Conservation (phyloP, 1,140 invertebrate genomes). For the Mesaphorura yosii region DNA sequence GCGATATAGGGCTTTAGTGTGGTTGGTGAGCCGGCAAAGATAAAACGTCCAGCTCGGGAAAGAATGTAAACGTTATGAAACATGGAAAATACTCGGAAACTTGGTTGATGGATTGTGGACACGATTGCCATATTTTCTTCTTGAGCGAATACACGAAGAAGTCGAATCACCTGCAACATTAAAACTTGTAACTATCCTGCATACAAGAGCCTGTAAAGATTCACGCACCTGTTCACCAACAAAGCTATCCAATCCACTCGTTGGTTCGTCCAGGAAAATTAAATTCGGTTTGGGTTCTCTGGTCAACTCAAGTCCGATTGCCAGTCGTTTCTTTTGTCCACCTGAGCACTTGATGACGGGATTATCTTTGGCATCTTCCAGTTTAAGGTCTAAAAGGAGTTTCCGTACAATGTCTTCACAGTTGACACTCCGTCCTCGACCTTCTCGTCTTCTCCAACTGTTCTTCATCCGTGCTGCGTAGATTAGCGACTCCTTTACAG, state of each 20-base stretch:
- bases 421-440: not conserved
- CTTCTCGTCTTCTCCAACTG: no score
- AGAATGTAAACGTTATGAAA: constrained; percentile 6
- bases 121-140: constrained; percentile 3
- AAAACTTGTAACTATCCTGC: not conserved
- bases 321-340: constrained; percentile 15
- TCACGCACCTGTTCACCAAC: constrained; percentile 5
- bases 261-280: constrained; percentile 11
- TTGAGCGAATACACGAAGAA: not conserved
- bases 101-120: constrained; percentile 12
- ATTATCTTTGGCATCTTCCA: not conserved
- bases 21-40: not conserved
- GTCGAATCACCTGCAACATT: not conserved
- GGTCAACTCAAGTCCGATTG: constrained; percentile 11
- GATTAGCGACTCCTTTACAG: not conserved
- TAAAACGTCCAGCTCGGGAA: constrained; percentile 5
- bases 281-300: constrained; percentile 6
- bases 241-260: constrained; percentile 13
- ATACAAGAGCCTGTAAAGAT: not conserved
- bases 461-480: constrained; percentile 14
- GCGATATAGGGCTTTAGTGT: not conserved
- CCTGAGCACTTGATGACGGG: constrained; percentile 6
- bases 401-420: not conserved
- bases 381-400: not conserved
- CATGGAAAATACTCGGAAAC: constrained; percentile 4